Evolutionary conservation across 2,113 vertebrate genomes (phyloP).

Genomic region (Rhea pennata): DNA sequence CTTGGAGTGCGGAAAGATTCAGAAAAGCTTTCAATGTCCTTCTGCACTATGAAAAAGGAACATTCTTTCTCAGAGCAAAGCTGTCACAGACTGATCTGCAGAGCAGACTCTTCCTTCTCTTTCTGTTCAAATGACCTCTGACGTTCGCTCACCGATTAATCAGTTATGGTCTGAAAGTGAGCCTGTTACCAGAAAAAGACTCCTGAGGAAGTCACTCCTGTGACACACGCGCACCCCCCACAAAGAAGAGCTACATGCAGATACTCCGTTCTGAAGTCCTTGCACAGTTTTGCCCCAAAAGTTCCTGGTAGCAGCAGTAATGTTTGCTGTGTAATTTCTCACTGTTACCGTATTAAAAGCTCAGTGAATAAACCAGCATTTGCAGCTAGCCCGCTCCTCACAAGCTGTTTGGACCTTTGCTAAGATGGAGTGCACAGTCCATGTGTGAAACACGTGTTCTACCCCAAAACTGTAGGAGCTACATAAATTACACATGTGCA

Average conservation of each 20-base stretch:
- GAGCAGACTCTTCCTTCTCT: background rate
- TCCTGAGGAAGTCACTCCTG: background rate
- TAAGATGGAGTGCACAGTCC: conserved; percentile 70
- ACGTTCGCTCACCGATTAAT: conserved; percentile 27
- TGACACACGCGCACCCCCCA: background rate
- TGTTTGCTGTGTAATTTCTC: background rate
- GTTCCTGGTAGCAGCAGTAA: background rate
- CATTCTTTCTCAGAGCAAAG: background rate
- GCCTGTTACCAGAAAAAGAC: background rate
- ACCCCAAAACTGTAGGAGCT: conserved; percentile 60
- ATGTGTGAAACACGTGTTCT: conserved; percentile 78
- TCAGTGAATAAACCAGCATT: background rate
- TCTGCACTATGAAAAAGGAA: background rate
- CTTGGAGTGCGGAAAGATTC: background rate
- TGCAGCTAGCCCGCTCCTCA: conserved; percentile 45
- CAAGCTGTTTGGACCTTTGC: conserved; percentile 62
- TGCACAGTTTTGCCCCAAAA: background rate
- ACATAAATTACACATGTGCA: conserved; percentile 78
- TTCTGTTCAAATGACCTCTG: background rate
- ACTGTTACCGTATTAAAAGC: background rate
- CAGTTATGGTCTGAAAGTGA: background rate
- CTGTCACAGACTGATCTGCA: background rate
- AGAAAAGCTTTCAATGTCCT: background rate
- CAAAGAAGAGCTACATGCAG: background rate
- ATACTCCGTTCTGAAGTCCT: background rate